These are phyloP conservation scores for Chloebia gouldiae DNA, from an alignment of 2,113 vertebrate genomes.

Conservation along the genomic window DNA sequence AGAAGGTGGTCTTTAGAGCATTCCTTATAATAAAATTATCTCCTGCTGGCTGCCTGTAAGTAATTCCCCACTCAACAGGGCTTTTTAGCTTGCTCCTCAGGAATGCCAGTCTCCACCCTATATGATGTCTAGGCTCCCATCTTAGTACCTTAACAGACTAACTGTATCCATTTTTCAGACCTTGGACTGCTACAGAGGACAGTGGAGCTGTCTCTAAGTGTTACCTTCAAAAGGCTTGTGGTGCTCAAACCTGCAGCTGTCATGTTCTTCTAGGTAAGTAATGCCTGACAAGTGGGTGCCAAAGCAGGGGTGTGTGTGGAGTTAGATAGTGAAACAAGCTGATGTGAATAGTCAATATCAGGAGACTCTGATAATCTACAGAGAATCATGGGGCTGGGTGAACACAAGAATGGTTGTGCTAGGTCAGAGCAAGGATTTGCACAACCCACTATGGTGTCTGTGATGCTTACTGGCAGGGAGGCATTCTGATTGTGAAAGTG, in stretches of 20 bases:
- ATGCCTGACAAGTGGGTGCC: background rate
- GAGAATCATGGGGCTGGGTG: background rate
- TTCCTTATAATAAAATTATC: background rate
- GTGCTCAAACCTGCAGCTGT: background rate
- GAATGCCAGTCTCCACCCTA: background rate
- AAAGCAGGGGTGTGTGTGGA: background rate
- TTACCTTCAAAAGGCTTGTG: background rate
- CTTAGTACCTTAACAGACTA: background rate
- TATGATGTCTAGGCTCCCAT: no score
- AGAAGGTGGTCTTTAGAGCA: background rate
- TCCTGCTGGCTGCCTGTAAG: background rate
- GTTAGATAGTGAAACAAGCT: background rate
- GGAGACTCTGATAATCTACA: background rate
- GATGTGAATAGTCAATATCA: background rate
- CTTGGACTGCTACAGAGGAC: background rate
- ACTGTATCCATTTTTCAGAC: background rate
- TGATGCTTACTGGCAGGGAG: background rate
- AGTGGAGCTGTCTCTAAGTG: background rate
- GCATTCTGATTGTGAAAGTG: background rate
- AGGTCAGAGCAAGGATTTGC: background rate
- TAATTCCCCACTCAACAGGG: background rate
- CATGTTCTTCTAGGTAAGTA: background rate
- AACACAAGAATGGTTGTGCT: background rate
- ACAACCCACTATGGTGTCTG: background rate
- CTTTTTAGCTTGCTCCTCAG: background rate